Evolutionary conservation across 2,113 vertebrate species (phyloP).

Genomic region (Lynx canadensis): DNA sequence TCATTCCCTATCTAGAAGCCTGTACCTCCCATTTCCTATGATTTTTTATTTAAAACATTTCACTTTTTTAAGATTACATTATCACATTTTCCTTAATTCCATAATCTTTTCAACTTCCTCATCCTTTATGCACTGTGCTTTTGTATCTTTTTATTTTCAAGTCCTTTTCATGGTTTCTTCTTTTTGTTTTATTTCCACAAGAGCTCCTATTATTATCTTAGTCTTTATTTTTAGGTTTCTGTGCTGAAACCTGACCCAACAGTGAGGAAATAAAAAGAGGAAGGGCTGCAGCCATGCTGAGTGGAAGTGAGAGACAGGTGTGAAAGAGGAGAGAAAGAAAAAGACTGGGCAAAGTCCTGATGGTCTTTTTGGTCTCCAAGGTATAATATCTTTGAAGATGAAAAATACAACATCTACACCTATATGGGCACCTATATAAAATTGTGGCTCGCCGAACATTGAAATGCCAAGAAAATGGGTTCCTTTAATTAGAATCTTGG

Average conservation of each 20-base stretch:
- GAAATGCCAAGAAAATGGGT: conserved; percentile 70
- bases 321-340: conserved; percentile 57
- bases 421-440: conserved; percentile 39
- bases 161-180: conserved; percentile 83
- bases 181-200: conserved; percentile 83
- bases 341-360: conserved; percentile 48
- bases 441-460: conserved; percentile 65
- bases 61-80: conserved; percentile 72
- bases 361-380: conserved; percentile 53
- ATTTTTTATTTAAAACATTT: not conserved
- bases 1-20: not conserved
- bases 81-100: conserved; percentile 81
- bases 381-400: conserved; percentile 76
- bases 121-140: conserved; percentile 81
- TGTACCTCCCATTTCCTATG: not conserved
- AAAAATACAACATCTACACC: conserved; percentile 76
- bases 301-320: conserved; percentile 54
- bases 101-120: conserved; percentile 81
- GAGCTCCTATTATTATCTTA: conserved; percentile 82
- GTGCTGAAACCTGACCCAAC: conserved; percentile 78
- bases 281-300: conserved; percentile 27
- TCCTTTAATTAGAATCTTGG: conserved; percentile 65
- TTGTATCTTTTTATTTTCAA: conserved; percentile 83
- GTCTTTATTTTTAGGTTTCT: conserved; percentile 81
- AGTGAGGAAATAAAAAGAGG: conserved; percentile 77